Base-by-base conservation (phyloP, 2,113 vertebrate species). In the Crotalus viridis region DNA sequence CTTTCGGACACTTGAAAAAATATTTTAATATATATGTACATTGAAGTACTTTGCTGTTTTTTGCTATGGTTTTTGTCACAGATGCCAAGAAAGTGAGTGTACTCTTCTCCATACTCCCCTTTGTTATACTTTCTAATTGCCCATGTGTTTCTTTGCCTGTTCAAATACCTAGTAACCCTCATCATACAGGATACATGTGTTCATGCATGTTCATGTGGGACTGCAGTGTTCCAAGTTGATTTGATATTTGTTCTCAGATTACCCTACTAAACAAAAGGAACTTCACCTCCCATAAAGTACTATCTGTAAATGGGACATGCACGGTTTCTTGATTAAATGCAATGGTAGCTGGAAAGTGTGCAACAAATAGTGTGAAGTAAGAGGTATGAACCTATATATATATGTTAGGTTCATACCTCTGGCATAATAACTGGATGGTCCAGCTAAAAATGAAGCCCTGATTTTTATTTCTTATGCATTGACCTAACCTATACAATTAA, bases 251-350 rank as follows among this genome's bases (percentile, higher is more conserved):
- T 26, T 46, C 85, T 92, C 87, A 74, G 33, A 51, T 54, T 91
- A 94, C 93, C 61, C 89, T 61, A 93, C 86, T 33, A 52, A 54
- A 88, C 26, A 88, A 88, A 86, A 26, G 4, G 51, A 85, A 57
- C 81, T 85, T 51, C 43, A 48, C 59, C 0, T 90, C 64, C 87
- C 69, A 88, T 4, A 91, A 91, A 89, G 3, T 55, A 43, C 24
- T 54, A 94, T 92, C 54, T 85, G 87, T 93, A 95, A 88, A 88
- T 91, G 90, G 13, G 92, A 28, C 92, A 81, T 85, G 93, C 90
- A 95, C 33, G 39, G 52, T 85, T 91, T 26, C 12, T 55, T 85
- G 39, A 39, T 57, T 94, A 52, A 59, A 39, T 43, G 89, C 86
- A 81, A 90, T 92, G 57, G 48, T 13, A 86, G 21, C n/a, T 88